Evolutionary conservation across 2,113 vertebrate species (phyloP), one percentile per base, ranked within the genome.

Genomic region (Burhinus oedicnemus): DNA sequence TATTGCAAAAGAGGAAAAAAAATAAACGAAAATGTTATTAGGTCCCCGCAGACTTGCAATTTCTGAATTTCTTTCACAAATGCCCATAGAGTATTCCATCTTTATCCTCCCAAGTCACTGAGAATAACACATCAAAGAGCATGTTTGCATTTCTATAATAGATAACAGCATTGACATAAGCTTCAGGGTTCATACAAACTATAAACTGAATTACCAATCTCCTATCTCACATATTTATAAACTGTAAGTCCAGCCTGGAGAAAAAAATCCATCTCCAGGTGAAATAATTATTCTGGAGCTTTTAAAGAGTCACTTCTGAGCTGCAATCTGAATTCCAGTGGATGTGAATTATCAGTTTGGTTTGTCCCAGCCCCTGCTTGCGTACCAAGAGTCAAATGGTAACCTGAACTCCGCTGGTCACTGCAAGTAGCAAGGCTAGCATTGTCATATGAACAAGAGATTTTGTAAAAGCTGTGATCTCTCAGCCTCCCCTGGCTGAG

Each of bases 71-170:
- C 94, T 98, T 97, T 77, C 78, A 92, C 78, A 96, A 95, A 97
- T 86, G 80, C 92, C 94, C 81, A 94, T 57, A 87, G 96, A 97
- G 96, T 96, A 97, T 98, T 98, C 97, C 6, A 0, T 96, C 96
- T 97, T 97, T 98, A 98, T 98, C 97, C 97, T 97, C 97, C 94
- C 93, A 96, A 96, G 96, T 98, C 96, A 97, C 98, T 91, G 86
- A 98, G 97, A 98, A 97, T 96, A 98, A 98, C 97, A 98, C 98
- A 98, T 98, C 98, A 98, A 98, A 98, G 98, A 98, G 97, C 87
- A 91, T 90, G 98, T 98, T 96, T 97, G 98, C 98, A 97, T 98
- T 98, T 97, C 95, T 96, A 83, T 97, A 96, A 97, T 96, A 98
- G 98, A 98, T 98, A 98, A 98, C 97, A 96, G 97, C 97, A 94